Evolutionary conservation across 2,797 vertebrate species (phyloP).

Genomic region (Fratercula arctica): DNA sequence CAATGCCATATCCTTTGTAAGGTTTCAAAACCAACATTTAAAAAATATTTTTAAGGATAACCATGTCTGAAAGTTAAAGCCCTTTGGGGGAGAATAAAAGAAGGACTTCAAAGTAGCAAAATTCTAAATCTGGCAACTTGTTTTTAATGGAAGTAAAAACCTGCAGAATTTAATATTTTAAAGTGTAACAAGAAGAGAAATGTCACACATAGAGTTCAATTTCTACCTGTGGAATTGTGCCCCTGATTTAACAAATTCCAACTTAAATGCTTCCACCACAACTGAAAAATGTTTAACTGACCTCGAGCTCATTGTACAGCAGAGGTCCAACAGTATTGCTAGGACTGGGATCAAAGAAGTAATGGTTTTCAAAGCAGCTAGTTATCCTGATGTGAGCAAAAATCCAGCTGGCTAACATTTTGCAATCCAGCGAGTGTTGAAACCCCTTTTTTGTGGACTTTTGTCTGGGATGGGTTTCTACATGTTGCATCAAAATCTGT

Average conservation of each 20-base stretch:
- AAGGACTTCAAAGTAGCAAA: constrained; percentile 67
- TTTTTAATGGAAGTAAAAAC: constrained; percentile 67
- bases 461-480: neutral
- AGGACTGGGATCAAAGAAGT: constrained; percentile 35
- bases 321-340: constrained; percentile 8
- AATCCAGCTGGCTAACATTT: neutral
- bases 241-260: constrained; percentile 52
- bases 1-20: constrained; percentile 44
- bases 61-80: constrained; percentile 54
- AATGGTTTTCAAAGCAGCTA: neutral
- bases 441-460: neutral
- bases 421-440: neutral
- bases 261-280: constrained; percentile 49
- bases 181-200: constrained; percentile 63
- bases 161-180: constrained; percentile 32
- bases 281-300: constrained; percentile 33
- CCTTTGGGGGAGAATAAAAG: constrained; percentile 55
- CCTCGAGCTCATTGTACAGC: neutral
- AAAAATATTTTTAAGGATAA: constrained; percentile 59
- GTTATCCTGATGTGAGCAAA: neutral
- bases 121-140: constrained; percentile 61
- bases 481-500: neutral
- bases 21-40: constrained; percentile 60
- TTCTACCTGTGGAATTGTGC: constrained; percentile 57
- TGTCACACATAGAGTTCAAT: constrained; percentile 50